These are phyloP conservation scores for Stegophylla sp. DNA, from an alignment of 2,888 invertebrate species.

Conservation along the genomic window DNA sequence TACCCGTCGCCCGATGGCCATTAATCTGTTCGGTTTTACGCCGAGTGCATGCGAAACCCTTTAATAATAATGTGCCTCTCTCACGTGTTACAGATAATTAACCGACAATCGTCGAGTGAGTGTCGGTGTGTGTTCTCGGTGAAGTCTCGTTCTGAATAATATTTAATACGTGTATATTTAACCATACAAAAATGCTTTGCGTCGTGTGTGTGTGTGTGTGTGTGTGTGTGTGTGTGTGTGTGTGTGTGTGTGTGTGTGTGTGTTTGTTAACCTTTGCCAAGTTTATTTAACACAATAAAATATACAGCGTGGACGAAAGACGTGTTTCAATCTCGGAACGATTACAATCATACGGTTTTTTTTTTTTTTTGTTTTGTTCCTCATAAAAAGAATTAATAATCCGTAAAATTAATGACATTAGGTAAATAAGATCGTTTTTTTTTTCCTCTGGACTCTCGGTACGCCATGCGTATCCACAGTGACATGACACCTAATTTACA, in stretches of 20 bases:
- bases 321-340: background rate
- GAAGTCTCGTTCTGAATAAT: background rate
- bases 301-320: background rate
- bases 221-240: too few species aligned
- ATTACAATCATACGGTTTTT: too few species aligned
- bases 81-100: conserved; percentile 47
- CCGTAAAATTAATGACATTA: too few species aligned
- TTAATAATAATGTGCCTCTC: conserved; percentile 6
- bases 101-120: conserved; percentile 37
- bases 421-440: too few species aligned
- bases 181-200: conserved; percentile 7
- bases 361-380: too few species aligned
- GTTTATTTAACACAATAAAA: background rate
- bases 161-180: background rate
- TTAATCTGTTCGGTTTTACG: conserved; percentile 53
- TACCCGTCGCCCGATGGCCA: conserved; percentile 12
- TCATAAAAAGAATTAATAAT: too few species aligned
- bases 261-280: background rate
- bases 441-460: too few species aligned
- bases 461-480: too few species aligned
- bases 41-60: conserved; percentile 47
- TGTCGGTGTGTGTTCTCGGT: background rate
- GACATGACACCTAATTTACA: too few species aligned
- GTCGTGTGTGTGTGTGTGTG: background rate
- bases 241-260: too few species aligned